Percentiles rank a stretch among this genome's conserved stretches.
These are phyloP conservation scores for Paragorgia papillata DNA, from an alignment of 92 coral and sea anemone species.

Conservation along the genomic window DNA sequence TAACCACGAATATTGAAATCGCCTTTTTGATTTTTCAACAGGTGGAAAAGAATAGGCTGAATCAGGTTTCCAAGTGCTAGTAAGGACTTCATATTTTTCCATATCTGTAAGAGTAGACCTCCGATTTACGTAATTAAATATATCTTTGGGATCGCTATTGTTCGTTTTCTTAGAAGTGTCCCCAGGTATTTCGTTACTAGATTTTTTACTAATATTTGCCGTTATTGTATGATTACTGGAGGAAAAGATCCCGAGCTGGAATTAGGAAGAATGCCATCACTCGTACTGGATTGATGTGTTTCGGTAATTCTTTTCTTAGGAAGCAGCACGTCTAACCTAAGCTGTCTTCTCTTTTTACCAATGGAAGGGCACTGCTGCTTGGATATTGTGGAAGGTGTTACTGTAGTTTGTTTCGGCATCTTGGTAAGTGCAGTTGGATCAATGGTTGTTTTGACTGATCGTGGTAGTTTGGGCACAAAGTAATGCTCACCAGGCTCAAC, in stretches of 20 bases:
- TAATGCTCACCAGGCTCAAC: constrained; percentile 43
- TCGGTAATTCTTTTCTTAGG: constrained; percentile 35
- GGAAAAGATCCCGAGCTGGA: too few species aligned
- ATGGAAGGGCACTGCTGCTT: constrained; percentile 11
- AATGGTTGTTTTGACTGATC: background rate
- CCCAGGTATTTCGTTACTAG: constrained; percentile 12
- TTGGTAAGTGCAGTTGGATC: background rate
- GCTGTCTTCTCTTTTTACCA: constrained; percentile 42
- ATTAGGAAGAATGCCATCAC: background rate
- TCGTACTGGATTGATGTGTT: background rate
- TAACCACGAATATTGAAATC: constrained; percentile 41
- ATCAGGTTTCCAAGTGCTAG: constrained; percentile 42
- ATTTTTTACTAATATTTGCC: constrained; percentile 1
- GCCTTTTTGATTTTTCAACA: constrained; percentile 21
- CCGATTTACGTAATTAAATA: constrained; percentile 28
- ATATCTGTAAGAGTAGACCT: constrained; percentile 26
- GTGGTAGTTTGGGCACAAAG: constrained; percentile 16
- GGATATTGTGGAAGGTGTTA: background rate
- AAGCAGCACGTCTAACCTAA: constrained; percentile 22
- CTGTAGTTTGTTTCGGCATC: background rate
- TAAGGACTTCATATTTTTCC: constrained; percentile 42
- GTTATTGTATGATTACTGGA: constrained; percentile 2
- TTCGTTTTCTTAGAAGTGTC: background rate
- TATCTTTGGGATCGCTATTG: constrained; percentile 27
- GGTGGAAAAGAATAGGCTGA: constrained; percentile 44